Evolutionary conservation across 2,113 vertebrate genomes (phyloP).

Genomic region (Paramisgurnus dabryanus): DNA sequence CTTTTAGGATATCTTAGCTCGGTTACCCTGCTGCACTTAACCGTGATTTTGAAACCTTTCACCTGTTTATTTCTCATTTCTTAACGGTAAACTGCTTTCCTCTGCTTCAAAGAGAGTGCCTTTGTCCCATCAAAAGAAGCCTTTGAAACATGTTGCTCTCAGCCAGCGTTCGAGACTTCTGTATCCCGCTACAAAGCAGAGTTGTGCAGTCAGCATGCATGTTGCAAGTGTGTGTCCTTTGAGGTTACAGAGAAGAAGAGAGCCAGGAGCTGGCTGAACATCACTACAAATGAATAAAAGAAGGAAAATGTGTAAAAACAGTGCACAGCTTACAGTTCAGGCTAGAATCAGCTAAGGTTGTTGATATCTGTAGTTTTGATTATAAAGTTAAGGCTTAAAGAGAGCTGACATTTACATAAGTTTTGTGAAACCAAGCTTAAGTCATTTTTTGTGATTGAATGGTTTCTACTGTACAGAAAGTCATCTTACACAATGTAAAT

Average conservation of each 20-base stretch:
- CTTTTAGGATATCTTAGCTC: slow-evolving; percentile 58
- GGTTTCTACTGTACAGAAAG: no score
- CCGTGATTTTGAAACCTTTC: slow-evolving; percentile 58
- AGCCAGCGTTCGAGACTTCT: slow-evolving; percentile 47
- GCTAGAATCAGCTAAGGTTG: not conserved
- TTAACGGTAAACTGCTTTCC: slow-evolving; percentile 59
- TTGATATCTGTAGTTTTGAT: not conserved
- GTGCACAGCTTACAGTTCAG: not conserved
- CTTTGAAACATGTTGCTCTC: slow-evolving; percentile 41
- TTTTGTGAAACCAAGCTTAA: no score
- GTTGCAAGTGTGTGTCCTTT: not conserved
- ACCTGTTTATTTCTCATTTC: slow-evolving; percentile 43
- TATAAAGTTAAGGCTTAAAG: no score
- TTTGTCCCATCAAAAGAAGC: slow-evolving; percentile 49
- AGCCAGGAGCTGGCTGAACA: slow-evolving; percentile 22
- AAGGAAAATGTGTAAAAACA: slow-evolving; percentile 11
- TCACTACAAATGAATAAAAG: slow-evolving; percentile 17
- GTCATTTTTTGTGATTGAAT: no score
- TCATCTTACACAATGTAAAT: no score
- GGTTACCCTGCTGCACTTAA: slow-evolving; percentile 46
- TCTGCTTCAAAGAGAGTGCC: slow-evolving; percentile 57
- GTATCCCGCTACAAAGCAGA: slow-evolving; percentile 30
- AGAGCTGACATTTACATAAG: no score
- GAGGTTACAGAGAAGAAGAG: not conserved
- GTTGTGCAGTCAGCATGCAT: not conserved